Evolutionary conservation across 2,797 vertebrate species (phyloP), one percentile per base, ranked within the genome.

Genomic region (Apogon hyalosoma): DNA sequence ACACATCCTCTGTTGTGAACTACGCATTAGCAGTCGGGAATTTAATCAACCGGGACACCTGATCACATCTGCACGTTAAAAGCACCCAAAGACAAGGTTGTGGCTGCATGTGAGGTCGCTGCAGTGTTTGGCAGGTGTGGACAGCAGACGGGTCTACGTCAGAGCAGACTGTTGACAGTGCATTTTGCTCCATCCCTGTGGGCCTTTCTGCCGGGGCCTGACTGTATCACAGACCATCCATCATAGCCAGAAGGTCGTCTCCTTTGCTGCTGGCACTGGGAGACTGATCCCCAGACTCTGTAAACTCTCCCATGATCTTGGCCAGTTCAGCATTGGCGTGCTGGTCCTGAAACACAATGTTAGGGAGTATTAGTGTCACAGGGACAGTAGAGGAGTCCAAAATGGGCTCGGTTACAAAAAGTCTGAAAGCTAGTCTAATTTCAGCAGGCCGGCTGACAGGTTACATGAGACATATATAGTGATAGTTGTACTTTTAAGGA

Each of bases 201-300:
- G 51, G 77, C 43, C 19, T 50, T 58, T 78, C 66, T 66, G 54
- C 49, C 33, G 50, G n/a, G 12, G 48, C 6, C 9, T 45, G 51
- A 62, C 57, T 18, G 11, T 0, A 47, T 95, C 93, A 97, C 73
- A 97, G 88, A 28, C 93, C 93, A 4, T 99, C 98, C 97, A 99
- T 99, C 95, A 99, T 95, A 47, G 96, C 96, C 63, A 99, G 89
- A 63, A 99, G 91, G 74, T 98, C 97, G 1, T 97, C 97, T 24
- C 97, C 98, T 82, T 98, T 99, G 90, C 82, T 97, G 88, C 92
- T 91, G 59, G 82, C 38, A 21, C 87, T 88, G 55, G 50, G 77
- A 14, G 85, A 82, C 0, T 90, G 87, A 72, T 94, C 93, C 53
- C 85, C 94, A 0, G 75, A 78, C 60, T 94, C 91, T 10, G 92